Percentiles rank a stretch among this genome's conserved stretches.
Conservation (phyloP, 2,888 invertebrate species). For the Clistopyga incitator region DNA sequence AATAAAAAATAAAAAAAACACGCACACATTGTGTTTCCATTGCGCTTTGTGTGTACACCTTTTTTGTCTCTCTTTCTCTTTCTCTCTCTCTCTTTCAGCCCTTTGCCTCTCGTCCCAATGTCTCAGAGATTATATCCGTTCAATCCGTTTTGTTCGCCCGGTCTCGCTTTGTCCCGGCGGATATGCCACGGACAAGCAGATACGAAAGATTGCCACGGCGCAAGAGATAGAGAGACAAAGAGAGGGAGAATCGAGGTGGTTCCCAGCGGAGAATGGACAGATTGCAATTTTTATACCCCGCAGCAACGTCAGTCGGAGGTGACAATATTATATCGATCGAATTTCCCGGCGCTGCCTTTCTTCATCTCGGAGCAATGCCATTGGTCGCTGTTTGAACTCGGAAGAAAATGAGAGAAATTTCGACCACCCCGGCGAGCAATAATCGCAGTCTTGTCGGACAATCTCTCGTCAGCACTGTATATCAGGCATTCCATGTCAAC, state of each 20-base stretch:
- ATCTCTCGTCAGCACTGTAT: background rate
- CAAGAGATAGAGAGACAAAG: conserved; percentile 43
- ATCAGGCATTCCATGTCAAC: background rate
- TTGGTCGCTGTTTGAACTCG: conserved; percentile 37
- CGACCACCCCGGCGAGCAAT: background rate
- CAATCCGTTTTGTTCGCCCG: conserved; percentile 65
- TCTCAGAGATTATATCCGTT: conserved; percentile 63
- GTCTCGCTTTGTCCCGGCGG: conserved; percentile 59
- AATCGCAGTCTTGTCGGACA: background rate
- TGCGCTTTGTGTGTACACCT: conserved; percentile 15
- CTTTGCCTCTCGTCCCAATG: conserved; percentile 49
- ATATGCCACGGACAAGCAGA: conserved; percentile 59
- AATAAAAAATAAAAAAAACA: no score
- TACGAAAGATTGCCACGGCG: conserved; percentile 56
- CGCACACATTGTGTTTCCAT: background rate
- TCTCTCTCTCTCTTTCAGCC: conserved; percentile 43
- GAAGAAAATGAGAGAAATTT: background rate
- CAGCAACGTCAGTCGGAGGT: conserved; percentile 65
- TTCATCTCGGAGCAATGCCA: conserved; percentile 42
- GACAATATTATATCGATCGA: conserved; percentile 64
- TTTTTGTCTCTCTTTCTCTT: conserved; percentile 24
- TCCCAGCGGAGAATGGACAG: conserved; percentile 59
- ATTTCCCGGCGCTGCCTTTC: conserved; percentile 25
- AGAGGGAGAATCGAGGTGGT: conserved; percentile 25
- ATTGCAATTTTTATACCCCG: conserved; percentile 67